Evolutionary conservation across 2,888 invertebrate genomes (phyloP).

Genomic region (Diabrotica balteata): DNA sequence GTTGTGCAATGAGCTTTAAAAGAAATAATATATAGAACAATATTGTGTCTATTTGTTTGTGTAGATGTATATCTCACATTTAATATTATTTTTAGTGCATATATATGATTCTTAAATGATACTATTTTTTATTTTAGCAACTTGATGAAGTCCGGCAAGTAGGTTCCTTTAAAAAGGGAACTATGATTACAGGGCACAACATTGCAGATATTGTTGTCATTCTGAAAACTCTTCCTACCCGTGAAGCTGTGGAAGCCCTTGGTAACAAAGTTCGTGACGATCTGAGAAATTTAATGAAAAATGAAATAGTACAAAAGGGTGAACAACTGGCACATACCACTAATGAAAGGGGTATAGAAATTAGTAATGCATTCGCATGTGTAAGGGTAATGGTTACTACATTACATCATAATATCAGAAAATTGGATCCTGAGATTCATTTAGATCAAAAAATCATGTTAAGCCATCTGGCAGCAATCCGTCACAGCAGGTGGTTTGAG

Average conservation of each 20-base stretch:
- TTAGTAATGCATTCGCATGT: constrained; percentile 82
- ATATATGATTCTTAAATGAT: too few relatives aligned
- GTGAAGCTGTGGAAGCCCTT: constrained; percentile 92
- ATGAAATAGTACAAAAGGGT: constrained; percentile 68
- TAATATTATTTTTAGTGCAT: too few relatives aligned
- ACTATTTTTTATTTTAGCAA: constrained; percentile 66
- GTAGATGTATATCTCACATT: too few relatives aligned
- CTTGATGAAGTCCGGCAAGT: constrained; percentile 95
- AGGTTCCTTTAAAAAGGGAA: constrained; percentile 97
- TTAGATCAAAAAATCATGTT: constrained; percentile 79
- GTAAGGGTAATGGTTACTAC: constrained; percentile 93
- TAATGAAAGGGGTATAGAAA: constrained; percentile 86
- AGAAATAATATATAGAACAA: too few relatives aligned
- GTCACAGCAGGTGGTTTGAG: constrained; percentile 98
- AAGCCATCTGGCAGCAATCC: constrained; percentile 90
- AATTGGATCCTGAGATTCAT: constrained; percentile 88
- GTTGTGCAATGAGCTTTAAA: too few relatives aligned
- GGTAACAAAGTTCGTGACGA: constrained; percentile 89
- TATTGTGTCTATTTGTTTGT: too few relatives aligned
- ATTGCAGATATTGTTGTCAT: constrained; percentile 97
- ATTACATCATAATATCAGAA: constrained; percentile 90
- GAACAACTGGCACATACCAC: constrained; percentile 65
- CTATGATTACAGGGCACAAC: constrained; percentile 94
- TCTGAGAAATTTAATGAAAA: constrained; percentile 76
- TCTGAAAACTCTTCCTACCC: constrained; percentile 93